Conservation (phyloP, 2,888 invertebrate genomes). For the Malthinus seriepunctatus region DNA sequence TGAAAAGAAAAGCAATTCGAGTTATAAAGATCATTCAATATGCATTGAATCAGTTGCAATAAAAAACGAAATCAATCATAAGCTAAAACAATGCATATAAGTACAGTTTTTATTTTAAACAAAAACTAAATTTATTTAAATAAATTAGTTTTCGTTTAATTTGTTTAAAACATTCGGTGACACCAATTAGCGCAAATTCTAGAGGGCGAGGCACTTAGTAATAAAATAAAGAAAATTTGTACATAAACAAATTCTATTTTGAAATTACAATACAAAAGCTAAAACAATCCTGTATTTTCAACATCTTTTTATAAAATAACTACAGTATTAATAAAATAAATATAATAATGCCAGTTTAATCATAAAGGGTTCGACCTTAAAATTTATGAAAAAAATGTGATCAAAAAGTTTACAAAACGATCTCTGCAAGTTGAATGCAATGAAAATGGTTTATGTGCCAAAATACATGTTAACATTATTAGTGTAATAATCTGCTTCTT, state of each 20-base stretch:
- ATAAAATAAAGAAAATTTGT: slow-evolving; percentile 16
- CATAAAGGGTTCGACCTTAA: too few relatives aligned
- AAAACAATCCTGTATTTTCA: slow-evolving; percentile 19
- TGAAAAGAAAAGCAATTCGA: slow-evolving; percentile 33
- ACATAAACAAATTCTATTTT: slow-evolving; percentile 26
- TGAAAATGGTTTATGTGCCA: slow-evolving; percentile 5
- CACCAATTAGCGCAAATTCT: slow-evolving; percentile 49
- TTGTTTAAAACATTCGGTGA: slow-evolving; percentile 49
- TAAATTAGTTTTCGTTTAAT: slow-evolving; percentile 18
- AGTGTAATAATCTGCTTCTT: not conserved
- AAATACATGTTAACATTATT: not conserved
- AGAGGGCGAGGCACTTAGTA: slow-evolving; percentile 51
- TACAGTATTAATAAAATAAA: slow-evolving; percentile 40
- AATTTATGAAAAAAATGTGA: too few relatives aligned
- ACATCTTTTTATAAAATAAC: slow-evolving; percentile 43
- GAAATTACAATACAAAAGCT: slow-evolving; percentile 13
- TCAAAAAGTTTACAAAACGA: too few relatives aligned
- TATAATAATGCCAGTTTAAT: not conserved
- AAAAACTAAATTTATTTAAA: slow-evolving; percentile 15
- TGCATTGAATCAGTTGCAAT: slow-evolving; percentile 51
- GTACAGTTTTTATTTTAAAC: slow-evolving; percentile 41
- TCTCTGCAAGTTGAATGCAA: not conserved
- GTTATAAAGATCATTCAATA: slow-evolving; percentile 44
- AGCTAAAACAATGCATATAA: slow-evolving; percentile 51
- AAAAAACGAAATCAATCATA: slow-evolving; percentile 22